These are phyloP conservation scores for Amblyjoppa fuscipennis DNA, from an alignment of 2,888 invertebrate species.

Conservation along the genomic window DNA sequence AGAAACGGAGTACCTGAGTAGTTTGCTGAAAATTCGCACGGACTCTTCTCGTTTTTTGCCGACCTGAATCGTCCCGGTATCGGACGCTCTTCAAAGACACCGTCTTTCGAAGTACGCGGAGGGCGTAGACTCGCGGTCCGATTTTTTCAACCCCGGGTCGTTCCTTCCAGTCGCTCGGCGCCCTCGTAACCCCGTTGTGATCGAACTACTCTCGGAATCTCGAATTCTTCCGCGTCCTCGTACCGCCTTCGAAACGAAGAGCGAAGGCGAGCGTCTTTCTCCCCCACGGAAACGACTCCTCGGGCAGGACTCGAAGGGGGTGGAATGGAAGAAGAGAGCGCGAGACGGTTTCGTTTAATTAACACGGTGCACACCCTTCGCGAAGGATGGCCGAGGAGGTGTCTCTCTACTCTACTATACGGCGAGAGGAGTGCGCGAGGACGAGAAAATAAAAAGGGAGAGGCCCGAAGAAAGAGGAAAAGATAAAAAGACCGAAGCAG, in stretches of 20 bases:
- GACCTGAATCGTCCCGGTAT: not conserved
- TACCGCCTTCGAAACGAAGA: constrained; percentile 23
- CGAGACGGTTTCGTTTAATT: constrained; percentile 78
- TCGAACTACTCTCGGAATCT: constrained; percentile 60
- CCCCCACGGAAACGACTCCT: constrained; percentile 66
- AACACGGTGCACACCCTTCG: constrained; percentile 71
- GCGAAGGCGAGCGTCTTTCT: constrained; percentile 58
- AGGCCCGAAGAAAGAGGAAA: constrained; percentile 69
- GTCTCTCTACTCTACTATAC: constrained; percentile 59
- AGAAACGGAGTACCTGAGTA: constrained; percentile 32
- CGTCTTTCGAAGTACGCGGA: not conserved
- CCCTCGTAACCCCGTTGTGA: constrained; percentile 61
- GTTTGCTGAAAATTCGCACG: constrained; percentile 8
- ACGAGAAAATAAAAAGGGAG: constrained; percentile 56
- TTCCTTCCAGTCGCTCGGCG: constrained; percentile 19
- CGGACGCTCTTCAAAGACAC: not conserved
- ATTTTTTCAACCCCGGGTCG: constrained; percentile 19
- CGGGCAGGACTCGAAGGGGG: constrained; percentile 51
- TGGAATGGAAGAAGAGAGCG: constrained; percentile 52
- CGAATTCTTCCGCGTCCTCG: constrained; percentile 45
- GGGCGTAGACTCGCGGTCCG: constrained; percentile 2
- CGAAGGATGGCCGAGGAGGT: constrained; percentile 56
- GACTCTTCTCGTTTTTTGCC: not conserved
- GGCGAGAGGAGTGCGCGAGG: constrained; percentile 63
- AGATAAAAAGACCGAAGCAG: constrained; percentile 63